Evolutionary conservation across 2,888 invertebrate species (phyloP).

Genomic region (Aporophyla lueneburgensis): DNA sequence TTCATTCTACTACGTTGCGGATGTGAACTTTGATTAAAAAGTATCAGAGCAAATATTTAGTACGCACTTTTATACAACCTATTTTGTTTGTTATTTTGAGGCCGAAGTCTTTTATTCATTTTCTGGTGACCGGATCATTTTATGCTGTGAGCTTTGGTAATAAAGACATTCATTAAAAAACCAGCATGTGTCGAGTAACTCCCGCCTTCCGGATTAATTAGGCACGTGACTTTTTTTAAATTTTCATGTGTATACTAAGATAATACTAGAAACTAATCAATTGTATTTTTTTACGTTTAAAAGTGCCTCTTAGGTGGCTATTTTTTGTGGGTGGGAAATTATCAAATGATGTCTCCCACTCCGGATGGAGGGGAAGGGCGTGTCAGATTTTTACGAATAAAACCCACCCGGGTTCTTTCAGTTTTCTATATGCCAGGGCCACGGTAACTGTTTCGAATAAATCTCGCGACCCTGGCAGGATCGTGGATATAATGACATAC

Average conservation of each 20-base stretch:
- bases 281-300: no score
- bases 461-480: no score
- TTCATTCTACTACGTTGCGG: background rate
- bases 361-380: no score
- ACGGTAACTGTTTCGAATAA: no score
- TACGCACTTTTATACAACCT: background rate
- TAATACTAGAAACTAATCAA: no score
- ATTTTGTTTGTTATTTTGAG: background rate
- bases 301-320: no score
- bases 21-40: constrained; percentile 22
- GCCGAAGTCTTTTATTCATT: background rate
- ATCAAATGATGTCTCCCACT: no score
- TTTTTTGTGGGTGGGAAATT: no score
- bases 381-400: no score
- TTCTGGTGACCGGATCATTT: background rate
- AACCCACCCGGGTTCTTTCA: no score
- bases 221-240: background rate
- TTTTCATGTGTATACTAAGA: background rate
- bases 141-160: background rate
- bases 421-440: no score
- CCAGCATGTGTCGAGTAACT: no score
- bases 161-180: background rate
- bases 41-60: constrained; percentile 7
- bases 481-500: background rate
- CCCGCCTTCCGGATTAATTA: background rate